These are phyloP conservation scores for Caranx ignobilis DNA, from an alignment of 2,113 vertebrate genomes.

Conservation along the genomic window DNA sequence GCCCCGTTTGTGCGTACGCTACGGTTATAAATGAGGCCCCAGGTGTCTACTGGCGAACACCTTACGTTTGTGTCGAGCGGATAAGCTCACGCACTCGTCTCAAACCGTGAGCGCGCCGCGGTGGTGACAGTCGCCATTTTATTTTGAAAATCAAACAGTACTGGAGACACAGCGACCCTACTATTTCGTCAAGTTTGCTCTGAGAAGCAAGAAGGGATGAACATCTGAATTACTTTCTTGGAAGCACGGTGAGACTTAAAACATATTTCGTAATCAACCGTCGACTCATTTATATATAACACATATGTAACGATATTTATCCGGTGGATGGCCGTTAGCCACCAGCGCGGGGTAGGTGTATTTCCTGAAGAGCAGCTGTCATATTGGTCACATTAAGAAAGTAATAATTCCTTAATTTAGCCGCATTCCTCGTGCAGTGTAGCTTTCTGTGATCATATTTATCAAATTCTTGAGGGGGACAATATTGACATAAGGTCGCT, in stretches of 20 bases:
- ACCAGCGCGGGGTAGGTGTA: constrained; percentile 46
- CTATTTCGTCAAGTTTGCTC: constrained; percentile 79
- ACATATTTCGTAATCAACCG: not conserved
- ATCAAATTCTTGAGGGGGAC: fast-evolving
- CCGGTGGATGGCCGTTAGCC: constrained; percentile 49
- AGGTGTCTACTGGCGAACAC: constrained; percentile 20
- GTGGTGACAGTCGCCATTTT: constrained; percentile 87
- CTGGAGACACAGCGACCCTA: constrained; percentile 75
- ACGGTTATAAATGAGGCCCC: not conserved
- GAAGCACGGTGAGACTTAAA: constrained; percentile 75
- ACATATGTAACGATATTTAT: constrained; percentile 3
- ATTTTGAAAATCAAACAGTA: constrained; percentile 85
- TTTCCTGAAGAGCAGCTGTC: constrained; percentile 73
- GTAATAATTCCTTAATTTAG: constrained; percentile 8
- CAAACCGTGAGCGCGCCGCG: constrained; percentile 80
- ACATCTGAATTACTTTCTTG: constrained; percentile 72
- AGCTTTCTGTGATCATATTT: fast-evolving
- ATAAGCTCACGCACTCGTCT: constrained; percentile 66
- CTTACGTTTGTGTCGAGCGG: constrained; percentile 62
- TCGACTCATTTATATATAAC: not conserved
- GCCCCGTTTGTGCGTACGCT: too few species aligned
- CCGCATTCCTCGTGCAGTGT: not conserved
- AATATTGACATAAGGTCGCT: fast-evolving
- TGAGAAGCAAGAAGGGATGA: constrained; percentile 76
- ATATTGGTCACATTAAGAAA: constrained; percentile 42